These are phyloP conservation scores for Xiphias gladius DNA, from an alignment of 2,113 vertebrate genomes.

Conservation along the genomic window DNA sequence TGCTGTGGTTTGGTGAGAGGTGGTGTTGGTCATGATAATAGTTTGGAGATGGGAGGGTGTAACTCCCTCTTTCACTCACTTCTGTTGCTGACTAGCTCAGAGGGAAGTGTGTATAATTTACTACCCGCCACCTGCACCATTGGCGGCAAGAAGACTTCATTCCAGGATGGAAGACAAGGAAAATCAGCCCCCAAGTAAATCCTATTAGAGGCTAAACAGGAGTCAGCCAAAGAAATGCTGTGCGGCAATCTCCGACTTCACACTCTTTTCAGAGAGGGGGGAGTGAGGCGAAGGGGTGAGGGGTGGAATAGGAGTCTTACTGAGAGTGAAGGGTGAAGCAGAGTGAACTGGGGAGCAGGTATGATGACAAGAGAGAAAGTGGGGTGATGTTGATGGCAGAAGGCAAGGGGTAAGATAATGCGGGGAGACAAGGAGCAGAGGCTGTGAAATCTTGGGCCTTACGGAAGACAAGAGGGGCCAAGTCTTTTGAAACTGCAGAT, in stretches of 20 bases:
- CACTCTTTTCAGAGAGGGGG: slow-evolving; percentile 38
- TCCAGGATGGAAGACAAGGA: slow-evolving; percentile 69
- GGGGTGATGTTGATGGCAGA: slow-evolving; percentile 29
- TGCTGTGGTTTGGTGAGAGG: slow-evolving; percentile 29
- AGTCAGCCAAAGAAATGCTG: slow-evolving; percentile 62
- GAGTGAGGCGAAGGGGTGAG: slow-evolving; percentile 15
- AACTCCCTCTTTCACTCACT: slow-evolving; percentile 38
- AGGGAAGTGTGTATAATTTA: slow-evolving; percentile 78
- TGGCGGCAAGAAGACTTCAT: slow-evolving; percentile 72
- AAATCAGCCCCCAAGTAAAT: slow-evolving; percentile 74
- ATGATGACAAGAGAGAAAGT: slow-evolving; percentile 28
- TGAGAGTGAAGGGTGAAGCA: slow-evolving; percentile 34
- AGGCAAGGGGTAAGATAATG: slow-evolving; percentile 23
- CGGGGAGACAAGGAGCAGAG: slow-evolving; percentile 5
- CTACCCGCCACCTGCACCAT: slow-evolving; percentile 76
- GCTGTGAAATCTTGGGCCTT: slow-evolving; percentile 41
- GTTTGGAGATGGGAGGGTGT: slow-evolving; percentile 16
- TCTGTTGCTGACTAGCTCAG: slow-evolving; percentile 62
- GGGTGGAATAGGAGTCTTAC: slow-evolving; percentile 32
- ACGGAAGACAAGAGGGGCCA: slow-evolving; percentile 45
- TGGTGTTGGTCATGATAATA: slow-evolving; percentile 19
- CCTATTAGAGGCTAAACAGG: slow-evolving; percentile 75
- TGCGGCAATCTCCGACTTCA: slow-evolving; percentile 53
- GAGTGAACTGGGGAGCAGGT: slow-evolving; percentile 46
- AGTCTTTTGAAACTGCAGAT: slow-evolving; percentile 57